These are phyloP conservation scores for Mongoloraphidia duomilia DNA, from an alignment of 2,888 invertebrate genomes.

Conservation along the genomic window DNA sequence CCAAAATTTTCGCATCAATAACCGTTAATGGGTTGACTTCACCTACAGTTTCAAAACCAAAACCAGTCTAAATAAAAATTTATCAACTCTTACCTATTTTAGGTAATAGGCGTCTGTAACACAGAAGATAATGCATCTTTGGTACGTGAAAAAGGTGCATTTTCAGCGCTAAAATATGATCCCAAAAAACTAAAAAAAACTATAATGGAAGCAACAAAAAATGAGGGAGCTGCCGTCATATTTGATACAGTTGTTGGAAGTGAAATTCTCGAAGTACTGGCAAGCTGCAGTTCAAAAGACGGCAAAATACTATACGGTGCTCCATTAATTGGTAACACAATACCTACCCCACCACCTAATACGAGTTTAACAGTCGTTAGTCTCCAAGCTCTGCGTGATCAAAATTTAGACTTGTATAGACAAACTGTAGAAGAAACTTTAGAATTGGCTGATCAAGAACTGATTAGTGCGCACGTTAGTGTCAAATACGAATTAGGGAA, in stretches of 20 bases:
- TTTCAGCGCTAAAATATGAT: slow-evolving; percentile 43
- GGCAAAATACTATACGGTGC: slow-evolving; percentile 30
- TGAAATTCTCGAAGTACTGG: slow-evolving; percentile 37
- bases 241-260: slow-evolving; percentile 48
- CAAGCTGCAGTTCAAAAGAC: slow-evolving; percentile 37
- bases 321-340: slow-evolving; percentile 18
- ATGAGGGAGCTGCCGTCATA: slow-evolving; percentile 44
- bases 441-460: slow-evolving; percentile 42
- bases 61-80: too few species aligned
- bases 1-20: too few species aligned
- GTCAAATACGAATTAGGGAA: slow-evolving; percentile 38
- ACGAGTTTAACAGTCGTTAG: slow-evolving; percentile 22
- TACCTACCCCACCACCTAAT: slow-evolving; percentile 23
- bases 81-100: slow-evolving; percentile 6
- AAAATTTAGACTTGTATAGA: slow-evolving; percentile 38
- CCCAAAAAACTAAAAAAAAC: slow-evolving; percentile 36
- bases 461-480: slow-evolving; percentile 43
- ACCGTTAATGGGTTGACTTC: too few species aligned
- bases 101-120: slow-evolving; percentile 56
- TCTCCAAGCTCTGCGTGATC: slow-evolving; percentile 26
- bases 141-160: slow-evolving; percentile 46
- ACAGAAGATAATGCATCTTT: slow-evolving; percentile 42
- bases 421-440: slow-evolving; percentile 40
- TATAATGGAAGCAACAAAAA: slow-evolving; percentile 39
- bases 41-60: too few species aligned